Conservation (phyloP, 1,140 invertebrate species). For the Acyrthosiphon pisum region DNA sequence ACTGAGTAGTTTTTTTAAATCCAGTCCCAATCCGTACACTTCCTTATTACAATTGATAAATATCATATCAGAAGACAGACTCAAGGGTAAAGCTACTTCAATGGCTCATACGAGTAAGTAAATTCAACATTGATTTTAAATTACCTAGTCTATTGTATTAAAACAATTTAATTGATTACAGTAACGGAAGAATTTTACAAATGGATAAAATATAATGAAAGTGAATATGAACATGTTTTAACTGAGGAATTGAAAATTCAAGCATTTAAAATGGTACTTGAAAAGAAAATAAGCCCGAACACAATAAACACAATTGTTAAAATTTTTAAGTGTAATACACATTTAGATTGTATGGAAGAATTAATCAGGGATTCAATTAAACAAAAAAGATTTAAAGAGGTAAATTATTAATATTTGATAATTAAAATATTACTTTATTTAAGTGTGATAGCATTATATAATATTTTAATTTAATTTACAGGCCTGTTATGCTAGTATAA, state of each 20-base stretch:
- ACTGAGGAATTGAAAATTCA: conserved; percentile 68
- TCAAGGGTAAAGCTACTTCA: conserved; percentile 42
- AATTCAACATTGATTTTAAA: not conserved
- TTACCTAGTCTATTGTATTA: not conserved
- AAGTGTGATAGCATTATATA: not conserved
- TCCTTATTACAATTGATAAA: conserved; percentile 50
- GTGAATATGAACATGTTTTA: conserved; percentile 63
- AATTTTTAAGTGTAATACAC: conserved; percentile 70
- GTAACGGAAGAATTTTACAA: conserved; percentile 70
- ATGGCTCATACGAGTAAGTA: conserved; percentile 21
- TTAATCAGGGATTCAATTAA: conserved; percentile 36
- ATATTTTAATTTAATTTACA: conserved; percentile 58
- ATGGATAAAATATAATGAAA: conserved; percentile 64
- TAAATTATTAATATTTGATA: not conserved
- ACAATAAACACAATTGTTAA: conserved; percentile 66
- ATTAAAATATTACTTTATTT: not conserved
- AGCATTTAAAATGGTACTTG: conserved; percentile 67
- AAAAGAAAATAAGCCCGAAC: conserved; percentile 67
- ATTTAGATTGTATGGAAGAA: conserved; percentile 55
- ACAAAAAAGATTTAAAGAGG: conserved; percentile 31
- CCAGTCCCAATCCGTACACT: conserved; percentile 50
- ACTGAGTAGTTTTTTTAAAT: conserved; percentile 53
- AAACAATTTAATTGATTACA: conserved; percentile 61
- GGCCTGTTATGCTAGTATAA: conserved; percentile 71
- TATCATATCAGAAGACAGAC: conserved; percentile 52